A percentile compares a stretch with the other conserved stretches of the same genome.
Conservation (phyloP, 2,888 invertebrate species). For the Cyaniris semiargus region DNA sequence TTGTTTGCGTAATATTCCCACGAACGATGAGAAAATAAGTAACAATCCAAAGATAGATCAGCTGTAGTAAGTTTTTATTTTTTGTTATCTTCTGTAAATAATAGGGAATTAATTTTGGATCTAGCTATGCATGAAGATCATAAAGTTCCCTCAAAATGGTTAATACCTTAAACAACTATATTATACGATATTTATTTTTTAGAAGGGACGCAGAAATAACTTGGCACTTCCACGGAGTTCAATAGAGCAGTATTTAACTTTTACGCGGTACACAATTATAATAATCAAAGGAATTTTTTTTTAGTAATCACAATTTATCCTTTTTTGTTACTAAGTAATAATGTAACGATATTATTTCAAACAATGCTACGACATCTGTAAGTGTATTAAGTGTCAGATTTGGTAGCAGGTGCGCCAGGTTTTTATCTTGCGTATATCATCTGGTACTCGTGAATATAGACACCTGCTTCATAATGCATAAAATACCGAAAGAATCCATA, state of each 20-base stretch:
- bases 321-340: too few relatives aligned
- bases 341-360: slow-evolving; percentile 20
- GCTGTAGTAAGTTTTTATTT: not conserved
- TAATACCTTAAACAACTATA: too few relatives aligned
- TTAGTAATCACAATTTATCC: too few relatives aligned
- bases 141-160: not conserved
- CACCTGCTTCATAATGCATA: slow-evolving; percentile 37
- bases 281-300: too few relatives aligned
- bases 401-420: slow-evolving; percentile 59
- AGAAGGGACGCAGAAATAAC: too few relatives aligned
- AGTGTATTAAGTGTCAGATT: slow-evolving; percentile 51
- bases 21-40: slow-evolving; percentile 13
- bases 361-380: slow-evolving; percentile 45
- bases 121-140: not conserved
- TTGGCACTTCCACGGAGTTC: too few relatives aligned
- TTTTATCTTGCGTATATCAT: slow-evolving; percentile 61
- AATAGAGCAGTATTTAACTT: too few relatives aligned
- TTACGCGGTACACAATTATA: too few relatives aligned
- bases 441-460: slow-evolving; percentile 51
- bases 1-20: not conserved
- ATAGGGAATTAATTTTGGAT: not conserved
- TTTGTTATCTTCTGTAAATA: not conserved
- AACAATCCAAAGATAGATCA: slow-evolving; percentile 2
- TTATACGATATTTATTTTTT: too few relatives aligned
- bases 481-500: slow-evolving; percentile 30